A percentile compares a stretch with the other conserved stretches of the same genome.
Evolutionary conservation across 1,140 invertebrate species (phyloP).

Genomic region (Drosophila yakuba): DNA sequence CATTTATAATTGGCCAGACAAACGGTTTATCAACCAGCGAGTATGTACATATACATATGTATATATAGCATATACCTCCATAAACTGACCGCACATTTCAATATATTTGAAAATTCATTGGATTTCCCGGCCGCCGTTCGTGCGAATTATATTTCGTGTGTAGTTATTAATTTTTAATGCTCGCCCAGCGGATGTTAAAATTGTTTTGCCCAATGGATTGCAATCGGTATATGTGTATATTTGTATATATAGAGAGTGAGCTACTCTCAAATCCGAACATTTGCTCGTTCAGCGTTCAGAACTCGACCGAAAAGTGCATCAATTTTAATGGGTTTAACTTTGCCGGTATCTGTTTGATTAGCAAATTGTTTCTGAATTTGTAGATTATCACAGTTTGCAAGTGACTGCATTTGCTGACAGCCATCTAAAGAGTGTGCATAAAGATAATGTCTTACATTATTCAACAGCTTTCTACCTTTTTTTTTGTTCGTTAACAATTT

Average conservation of each 20-base stretch:
- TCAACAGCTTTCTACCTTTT: not conserved
- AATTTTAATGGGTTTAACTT: constrained; percentile 20
- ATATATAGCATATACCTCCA: not conserved
- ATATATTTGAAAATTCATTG: constrained; percentile 71
- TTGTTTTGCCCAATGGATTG: not conserved
- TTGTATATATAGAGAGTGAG: too few relatives aligned
- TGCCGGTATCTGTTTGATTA: constrained; percentile 25
- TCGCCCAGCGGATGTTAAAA: constrained; percentile 20
- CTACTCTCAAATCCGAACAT: constrained; percentile 10
- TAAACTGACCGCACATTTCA: constrained; percentile 38
- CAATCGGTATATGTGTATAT: too few relatives aligned
- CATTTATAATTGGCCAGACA: constrained; percentile 52
- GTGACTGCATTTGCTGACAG: too few relatives aligned
- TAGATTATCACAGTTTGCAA: constrained; percentile 3
- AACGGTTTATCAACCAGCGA: constrained; percentile 38
- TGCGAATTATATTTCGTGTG: constrained; percentile 27
- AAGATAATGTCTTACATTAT: not conserved
- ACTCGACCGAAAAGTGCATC: constrained; percentile 7
- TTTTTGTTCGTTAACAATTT: too few relatives aligned
- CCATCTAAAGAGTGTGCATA: too few relatives aligned
- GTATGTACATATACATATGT: constrained; percentile 1
- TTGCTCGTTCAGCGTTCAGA: constrained; percentile 10
- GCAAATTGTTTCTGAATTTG: constrained; percentile 26
- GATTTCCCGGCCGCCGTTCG: constrained; percentile 29
- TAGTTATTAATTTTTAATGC: constrained; percentile 59